Evolutionary conservation across 2,113 vertebrate species (phyloP).

Genomic region (Bubo blakistoni): DNA sequence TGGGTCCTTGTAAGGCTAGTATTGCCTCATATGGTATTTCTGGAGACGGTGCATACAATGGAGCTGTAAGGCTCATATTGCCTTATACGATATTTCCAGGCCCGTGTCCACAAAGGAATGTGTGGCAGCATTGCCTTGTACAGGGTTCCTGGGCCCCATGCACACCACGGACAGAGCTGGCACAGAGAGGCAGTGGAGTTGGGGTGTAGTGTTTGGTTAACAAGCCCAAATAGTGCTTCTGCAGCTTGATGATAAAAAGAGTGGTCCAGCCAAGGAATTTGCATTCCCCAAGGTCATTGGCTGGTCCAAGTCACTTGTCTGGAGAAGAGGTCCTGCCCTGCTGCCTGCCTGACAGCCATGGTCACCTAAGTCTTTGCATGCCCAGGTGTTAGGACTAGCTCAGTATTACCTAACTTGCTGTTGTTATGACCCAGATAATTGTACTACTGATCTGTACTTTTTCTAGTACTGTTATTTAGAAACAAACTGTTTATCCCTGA

Average conservation of each 20-base stretch:
- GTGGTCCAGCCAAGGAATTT: background rate
- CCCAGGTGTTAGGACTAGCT: background rate
- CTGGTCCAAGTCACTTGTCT: background rate
- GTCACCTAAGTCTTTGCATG: background rate
- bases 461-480: background rate
- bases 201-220: background rate
- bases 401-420: background rate
- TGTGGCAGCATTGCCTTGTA: background rate
- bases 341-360: background rate
- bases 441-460: background rate
- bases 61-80: background rate
- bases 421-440: background rate
- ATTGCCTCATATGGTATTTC: background rate
- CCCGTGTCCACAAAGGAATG: background rate
- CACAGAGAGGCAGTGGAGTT: background rate
- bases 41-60: rapidly evolving
- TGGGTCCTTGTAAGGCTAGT: background rate
- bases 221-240: background rate
- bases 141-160: background rate
- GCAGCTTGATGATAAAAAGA: background rate
- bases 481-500: background rate
- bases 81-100: background rate
- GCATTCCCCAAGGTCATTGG: background rate
- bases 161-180: background rate
- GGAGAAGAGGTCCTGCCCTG: background rate